Conservation (phyloP, 2,888 invertebrate species). For the Napeogenes sylphis region DNA sequence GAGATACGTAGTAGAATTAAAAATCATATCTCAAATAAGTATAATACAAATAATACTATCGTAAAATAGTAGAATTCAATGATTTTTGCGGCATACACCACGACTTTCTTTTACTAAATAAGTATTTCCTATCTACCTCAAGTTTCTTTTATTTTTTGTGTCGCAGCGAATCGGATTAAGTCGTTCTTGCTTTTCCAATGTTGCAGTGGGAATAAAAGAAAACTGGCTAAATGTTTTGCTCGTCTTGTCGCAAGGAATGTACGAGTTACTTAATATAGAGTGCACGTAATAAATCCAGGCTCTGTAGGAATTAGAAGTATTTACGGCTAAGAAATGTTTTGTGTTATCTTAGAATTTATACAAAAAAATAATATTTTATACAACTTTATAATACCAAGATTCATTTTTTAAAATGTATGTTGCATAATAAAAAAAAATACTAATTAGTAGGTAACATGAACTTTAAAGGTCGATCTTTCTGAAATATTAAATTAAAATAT, state of each 20-base stretch:
- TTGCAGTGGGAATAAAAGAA: constrained; percentile 44
- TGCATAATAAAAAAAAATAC: no score
- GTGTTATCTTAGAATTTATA: neutral
- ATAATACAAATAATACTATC: no score
- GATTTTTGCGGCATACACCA: constrained; percentile 10
- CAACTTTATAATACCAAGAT: no score
- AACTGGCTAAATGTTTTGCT: constrained; percentile 49
- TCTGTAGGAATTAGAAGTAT: neutral
- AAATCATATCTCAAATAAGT: no score
- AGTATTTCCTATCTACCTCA: constrained; percentile 35
- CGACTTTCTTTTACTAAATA: constrained; percentile 30
- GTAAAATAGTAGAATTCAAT: no score
- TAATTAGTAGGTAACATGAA: no score
- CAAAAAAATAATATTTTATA: no score
- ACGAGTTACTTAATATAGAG: constrained; percentile 25
- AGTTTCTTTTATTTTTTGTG: constrained; percentile 44
- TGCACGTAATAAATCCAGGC: constrained; percentile 3
- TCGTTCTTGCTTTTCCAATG: constrained; percentile 41
- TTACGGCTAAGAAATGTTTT: neutral
- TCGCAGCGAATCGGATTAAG: constrained; percentile 49
- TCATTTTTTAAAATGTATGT: no score
- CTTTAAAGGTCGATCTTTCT: no score
- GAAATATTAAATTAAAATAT: no score
- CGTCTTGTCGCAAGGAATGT: constrained; percentile 22
- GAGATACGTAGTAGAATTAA: no score